Evolutionary conservation across 2,888 invertebrate species (phyloP).

Genomic region (Priocnemis perturbator): DNA sequence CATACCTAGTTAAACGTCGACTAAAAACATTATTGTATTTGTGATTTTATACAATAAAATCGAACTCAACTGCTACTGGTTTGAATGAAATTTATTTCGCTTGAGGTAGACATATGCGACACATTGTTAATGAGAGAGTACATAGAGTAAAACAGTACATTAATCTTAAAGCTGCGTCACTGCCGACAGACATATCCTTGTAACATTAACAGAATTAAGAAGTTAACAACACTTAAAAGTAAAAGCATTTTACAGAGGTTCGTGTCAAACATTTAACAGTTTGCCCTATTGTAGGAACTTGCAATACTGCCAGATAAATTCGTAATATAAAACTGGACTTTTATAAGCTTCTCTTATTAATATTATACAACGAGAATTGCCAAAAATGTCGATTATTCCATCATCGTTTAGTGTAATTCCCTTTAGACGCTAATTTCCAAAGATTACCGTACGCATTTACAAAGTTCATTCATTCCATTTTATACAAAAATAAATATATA

Average conservation of each 20-base stretch:
- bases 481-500: conserved; percentile 39
- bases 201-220: no score
- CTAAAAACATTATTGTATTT: conserved; percentile 32
- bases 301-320: neutral
- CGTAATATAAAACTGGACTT: conserved; percentile 1
- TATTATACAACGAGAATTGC: conserved; percentile 2
- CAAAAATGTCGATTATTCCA: neutral
- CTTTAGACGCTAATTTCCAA: conserved; percentile 2
- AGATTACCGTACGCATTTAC: conserved; percentile 13
- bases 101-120: conserved; percentile 4
- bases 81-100: conserved; percentile 8
- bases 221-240: no score
- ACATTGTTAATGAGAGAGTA: neutral
- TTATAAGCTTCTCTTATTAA: conserved; percentile 2
- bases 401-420: neutral
- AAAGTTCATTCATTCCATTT: conserved; percentile 21
- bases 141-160: no score
- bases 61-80: conserved; percentile 4
- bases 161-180: no score
- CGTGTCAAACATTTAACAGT: neutral
- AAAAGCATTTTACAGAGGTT: no score
- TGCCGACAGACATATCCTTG: no score
- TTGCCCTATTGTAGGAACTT: neutral
- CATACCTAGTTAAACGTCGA: conserved; percentile 28
- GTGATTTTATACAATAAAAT: conserved; percentile 40